These are phyloP conservation scores for Coendou prehensilis DNA, from an alignment of 2,797 vertebrate genomes.

Conservation along the genomic window DNA sequence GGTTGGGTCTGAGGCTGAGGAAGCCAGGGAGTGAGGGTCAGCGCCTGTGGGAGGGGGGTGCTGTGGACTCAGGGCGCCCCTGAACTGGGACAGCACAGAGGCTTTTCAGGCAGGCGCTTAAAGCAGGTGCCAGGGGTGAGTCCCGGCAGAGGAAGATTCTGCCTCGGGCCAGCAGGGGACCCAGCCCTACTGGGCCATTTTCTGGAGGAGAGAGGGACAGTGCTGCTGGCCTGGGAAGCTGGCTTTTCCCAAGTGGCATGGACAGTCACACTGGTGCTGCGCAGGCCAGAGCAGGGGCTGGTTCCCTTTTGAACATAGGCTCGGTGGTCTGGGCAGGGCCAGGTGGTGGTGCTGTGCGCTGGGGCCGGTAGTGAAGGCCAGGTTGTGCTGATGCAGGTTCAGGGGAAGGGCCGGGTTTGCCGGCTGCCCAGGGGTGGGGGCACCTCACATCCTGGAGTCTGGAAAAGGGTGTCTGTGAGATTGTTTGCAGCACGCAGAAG, in stretches of 20 bases:
- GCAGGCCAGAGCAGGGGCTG: not conserved
- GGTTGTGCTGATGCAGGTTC: too few relatives aligned
- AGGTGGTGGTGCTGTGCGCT: not conserved
- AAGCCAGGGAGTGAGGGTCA: not conserved
- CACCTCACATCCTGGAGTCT: not conserved
- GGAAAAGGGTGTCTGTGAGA: not conserved
- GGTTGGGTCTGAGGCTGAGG: not conserved
- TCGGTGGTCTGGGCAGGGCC: not conserved
- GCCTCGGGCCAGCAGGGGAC: not conserved
- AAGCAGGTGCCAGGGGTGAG: not conserved
- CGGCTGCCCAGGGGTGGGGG: not conserved
- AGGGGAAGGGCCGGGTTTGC: not conserved
- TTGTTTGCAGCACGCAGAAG: not conserved
- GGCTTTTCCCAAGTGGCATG: not conserved
- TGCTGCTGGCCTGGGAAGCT: not conserved
- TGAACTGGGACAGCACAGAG: not conserved
- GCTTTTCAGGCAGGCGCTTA: not conserved
- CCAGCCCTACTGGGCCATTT: not conserved
- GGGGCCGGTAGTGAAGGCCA: not conserved
- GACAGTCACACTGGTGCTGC: not conserved
- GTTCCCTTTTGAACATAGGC: not conserved
- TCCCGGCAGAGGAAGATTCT: not conserved
- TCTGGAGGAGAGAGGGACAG: not conserved
- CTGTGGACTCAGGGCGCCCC: not conserved
- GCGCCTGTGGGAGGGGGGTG: not conserved